A percentile compares a stretch with the other conserved stretches of the same genome.
Evolutionary conservation across 2,113 vertebrate species (phyloP).

Genomic region (Nothobranchius furzeri): DNA sequence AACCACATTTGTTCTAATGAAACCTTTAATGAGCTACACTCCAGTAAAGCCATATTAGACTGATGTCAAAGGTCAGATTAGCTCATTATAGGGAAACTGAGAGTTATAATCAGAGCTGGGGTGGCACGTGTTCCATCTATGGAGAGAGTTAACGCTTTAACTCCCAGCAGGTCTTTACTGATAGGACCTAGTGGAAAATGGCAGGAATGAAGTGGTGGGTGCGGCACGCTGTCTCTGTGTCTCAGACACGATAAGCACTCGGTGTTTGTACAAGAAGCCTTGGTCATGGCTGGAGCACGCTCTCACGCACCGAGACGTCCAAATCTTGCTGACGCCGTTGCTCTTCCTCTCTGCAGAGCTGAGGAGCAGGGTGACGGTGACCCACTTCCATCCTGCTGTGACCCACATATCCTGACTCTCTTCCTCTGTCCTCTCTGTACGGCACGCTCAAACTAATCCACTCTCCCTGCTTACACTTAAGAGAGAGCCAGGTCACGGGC

Average conservation of each 20-base stretch:
- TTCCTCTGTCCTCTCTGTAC: slow-evolving; percentile 6
- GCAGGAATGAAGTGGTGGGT: not conserved
- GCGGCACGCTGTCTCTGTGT: not conserved
- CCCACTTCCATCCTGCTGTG: slow-evolving; percentile 58
- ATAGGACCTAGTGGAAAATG: slow-evolving; percentile 18
- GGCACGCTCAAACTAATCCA: slow-evolving; percentile 23
- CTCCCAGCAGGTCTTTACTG: slow-evolving; percentile 48
- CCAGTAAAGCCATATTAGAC: slow-evolving; percentile 3
- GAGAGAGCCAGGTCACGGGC: slow-evolving; percentile 35
- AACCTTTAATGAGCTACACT: slow-evolving; percentile 22
- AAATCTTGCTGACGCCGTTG: slow-evolving; percentile 20
- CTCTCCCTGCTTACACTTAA: slow-evolving; percentile 19
- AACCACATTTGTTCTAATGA: not conserved
- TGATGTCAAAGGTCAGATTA: slow-evolving; percentile 7
- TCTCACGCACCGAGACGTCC: not conserved
- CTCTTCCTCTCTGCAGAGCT: slow-evolving; percentile 18
- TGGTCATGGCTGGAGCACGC: slow-evolving; percentile 11
- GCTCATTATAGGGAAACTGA: slow-evolving; percentile 15
- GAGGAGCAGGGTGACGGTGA: slow-evolving; percentile 49
- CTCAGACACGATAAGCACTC: slow-evolving; percentile 1
- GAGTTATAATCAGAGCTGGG: slow-evolving; percentile 20
- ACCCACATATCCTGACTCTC: slow-evolving; percentile 48
- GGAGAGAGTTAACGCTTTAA: slow-evolving; percentile 14
- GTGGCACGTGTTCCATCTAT: slow-evolving; percentile 17
- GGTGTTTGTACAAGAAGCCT: slow-evolving; percentile 9